Conservation (phyloP, 2,797 vertebrate species). For the Allobates femoralis region DNA sequence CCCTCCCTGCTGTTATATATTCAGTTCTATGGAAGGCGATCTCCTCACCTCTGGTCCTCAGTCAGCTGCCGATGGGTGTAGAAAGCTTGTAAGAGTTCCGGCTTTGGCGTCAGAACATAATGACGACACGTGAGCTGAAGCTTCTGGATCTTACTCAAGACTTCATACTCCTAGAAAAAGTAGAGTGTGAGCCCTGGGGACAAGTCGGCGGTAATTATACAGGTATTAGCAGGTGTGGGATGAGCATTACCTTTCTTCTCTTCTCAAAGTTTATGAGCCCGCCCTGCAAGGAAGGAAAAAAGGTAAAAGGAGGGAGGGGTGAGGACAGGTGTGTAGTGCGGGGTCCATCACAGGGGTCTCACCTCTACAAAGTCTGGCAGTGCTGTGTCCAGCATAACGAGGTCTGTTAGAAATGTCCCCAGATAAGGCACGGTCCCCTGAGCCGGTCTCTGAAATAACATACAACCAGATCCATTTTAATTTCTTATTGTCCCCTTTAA, state of each 20-base stretch:
- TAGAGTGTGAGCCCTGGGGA: slow-evolving; percentile 47
- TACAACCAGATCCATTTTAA: not conserved
- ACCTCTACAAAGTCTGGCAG: slow-evolving; percentile 86
- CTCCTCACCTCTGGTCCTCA: slow-evolving; percentile 83
- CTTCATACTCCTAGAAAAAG: slow-evolving; percentile 81
- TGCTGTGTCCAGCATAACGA: slow-evolving; percentile 92
- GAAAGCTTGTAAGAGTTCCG: slow-evolving; percentile 76
- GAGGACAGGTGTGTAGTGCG: not conserved
- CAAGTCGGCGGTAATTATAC: not conserved
- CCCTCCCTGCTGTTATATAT: no score
- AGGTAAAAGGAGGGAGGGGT: not conserved
- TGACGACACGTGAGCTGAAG: slow-evolving; percentile 80
- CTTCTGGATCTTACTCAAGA: slow-evolving; percentile 81
- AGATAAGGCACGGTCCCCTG: slow-evolving; percentile 85
- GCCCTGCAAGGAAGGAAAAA: slow-evolving; percentile 71
- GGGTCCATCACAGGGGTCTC: slow-evolving; percentile 45
- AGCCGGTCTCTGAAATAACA: slow-evolving; percentile 73
- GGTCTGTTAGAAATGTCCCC: slow-evolving; percentile 86
- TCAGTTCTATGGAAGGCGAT: no score
- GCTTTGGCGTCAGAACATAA: slow-evolving; percentile 74
- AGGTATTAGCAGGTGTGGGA: no score
- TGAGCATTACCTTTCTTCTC: slow-evolving; percentile 81
- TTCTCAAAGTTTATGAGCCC: slow-evolving; percentile 88
- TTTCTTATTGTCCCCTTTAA: no score
- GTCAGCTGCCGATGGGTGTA: slow-evolving; percentile 75